phyloP scores from a whole-genome alignment of 2,113 vertebrate genomes.

The Picathartes gymnocephalus region DNA sequence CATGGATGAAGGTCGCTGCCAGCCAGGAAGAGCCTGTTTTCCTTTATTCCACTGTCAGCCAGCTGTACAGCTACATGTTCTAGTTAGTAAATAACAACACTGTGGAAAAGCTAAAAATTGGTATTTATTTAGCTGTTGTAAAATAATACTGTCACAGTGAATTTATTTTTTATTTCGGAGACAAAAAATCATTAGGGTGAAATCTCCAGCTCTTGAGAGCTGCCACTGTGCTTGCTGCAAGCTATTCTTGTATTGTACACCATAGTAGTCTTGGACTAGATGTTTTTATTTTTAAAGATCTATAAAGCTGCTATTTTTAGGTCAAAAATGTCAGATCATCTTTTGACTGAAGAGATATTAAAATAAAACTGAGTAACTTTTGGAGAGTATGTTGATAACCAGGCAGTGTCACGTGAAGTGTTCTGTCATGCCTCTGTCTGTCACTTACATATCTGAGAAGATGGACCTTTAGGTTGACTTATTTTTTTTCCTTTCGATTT shows the following conservation, averaged over 20 bases:
- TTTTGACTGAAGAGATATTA: background rate
- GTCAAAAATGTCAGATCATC: background rate
- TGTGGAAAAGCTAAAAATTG: background rate
- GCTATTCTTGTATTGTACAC: background rate
- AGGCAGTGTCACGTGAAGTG: background rate
- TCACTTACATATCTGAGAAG: fast-evolving
- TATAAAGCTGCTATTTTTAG: background rate
- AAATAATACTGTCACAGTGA: background rate
- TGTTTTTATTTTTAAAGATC: background rate
- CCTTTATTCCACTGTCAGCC: background rate
- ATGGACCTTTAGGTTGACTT: background rate
- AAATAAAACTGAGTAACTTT: slow-evolving; percentile 12
- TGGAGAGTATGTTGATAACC: background rate
- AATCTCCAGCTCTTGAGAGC: background rate
- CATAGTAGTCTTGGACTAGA: background rate
- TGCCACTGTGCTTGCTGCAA: background rate
- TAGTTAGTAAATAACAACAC: background rate
- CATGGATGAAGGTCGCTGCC: background rate
- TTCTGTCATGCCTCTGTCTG: background rate
- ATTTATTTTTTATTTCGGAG: slow-evolving; percentile 15
- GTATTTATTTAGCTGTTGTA: background rate
- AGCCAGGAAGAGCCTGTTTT: background rate
- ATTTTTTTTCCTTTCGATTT: background rate
- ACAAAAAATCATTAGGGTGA: background rate
- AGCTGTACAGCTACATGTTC: background rate